Evolutionary conservation across 2,888 invertebrate species (phyloP), one percentile per base, ranked within the genome.

Genomic region (Prosopocoilus inquinatus): DNA sequence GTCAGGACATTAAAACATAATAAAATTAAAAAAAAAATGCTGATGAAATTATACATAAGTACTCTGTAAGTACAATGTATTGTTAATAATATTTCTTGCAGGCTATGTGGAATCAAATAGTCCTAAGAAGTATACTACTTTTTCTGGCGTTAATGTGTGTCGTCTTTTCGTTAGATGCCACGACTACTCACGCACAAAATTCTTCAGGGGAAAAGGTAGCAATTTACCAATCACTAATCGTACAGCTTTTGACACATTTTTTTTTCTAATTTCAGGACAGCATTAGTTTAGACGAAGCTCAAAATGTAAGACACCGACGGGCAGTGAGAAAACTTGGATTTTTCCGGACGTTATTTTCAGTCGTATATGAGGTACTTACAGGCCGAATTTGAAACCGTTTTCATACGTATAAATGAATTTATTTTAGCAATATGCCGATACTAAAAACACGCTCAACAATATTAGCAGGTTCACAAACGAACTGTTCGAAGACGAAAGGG

Each of bases 391-490:
- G 8, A 38, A 36, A 57, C 48, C 38, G 33, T 38, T 45, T 41
- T 43, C 20, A 44, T 50, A 32, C 47, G 13, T 20, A 50, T 15
- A 46, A 36, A 54, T 36, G 39, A 60, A 53, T 60, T 47, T 39
- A 53, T 77, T 75, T 56, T 60, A 82, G 82, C 78, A 80, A 67
- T 76, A 78, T 66, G 75, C 75, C 60, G 81, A 82, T 50, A 81
- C 81, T 0, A 74, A 69, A 58, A 75, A 78, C 46, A 81, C 81
- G 0, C 66, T 78, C 16, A 70, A 74, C 57, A 77, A 76, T 62
- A 78, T 82, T 33, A 75, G 72, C 47, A 64, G 68, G 33, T 64
- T 80, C 39, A 63, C 82, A 12, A 75, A 74, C 59, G 73, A 74
- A 35, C 75, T 76, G 57, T 73, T 79, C 57, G 55, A 72, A 12